A percentile compares a stretch with the other conserved stretches of the same genome.
phyloP scores from a whole-genome alignment of 2,113 vertebrate species.

The Lepisosteus oculatus region DNA sequence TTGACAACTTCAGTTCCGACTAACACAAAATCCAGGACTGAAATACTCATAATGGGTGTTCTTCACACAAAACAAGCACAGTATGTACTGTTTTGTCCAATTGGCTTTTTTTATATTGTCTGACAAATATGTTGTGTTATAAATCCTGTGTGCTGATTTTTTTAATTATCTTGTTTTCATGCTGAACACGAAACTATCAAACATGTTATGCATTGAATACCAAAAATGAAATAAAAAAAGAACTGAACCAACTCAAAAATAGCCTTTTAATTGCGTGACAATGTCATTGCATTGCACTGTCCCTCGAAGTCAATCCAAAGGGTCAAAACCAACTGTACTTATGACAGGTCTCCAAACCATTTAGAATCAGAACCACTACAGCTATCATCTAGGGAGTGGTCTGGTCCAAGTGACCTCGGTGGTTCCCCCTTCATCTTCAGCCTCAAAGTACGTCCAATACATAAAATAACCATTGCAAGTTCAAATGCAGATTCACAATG shows the following conservation, averaged over 20 bases:
- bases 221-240: too few relatives aligned
- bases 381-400: slow-evolving; percentile 17
- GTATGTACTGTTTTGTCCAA: too few relatives aligned
- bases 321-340: slow-evolving; percentile 27
- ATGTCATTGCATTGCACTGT: slow-evolving; percentile 16
- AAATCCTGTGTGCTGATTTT: neutral
- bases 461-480: slow-evolving; percentile 18
- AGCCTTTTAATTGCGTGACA: too few relatives aligned
- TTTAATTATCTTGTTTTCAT: neutral
- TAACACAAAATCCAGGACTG: too few relatives aligned
- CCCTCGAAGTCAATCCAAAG: neutral
- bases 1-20: too few relatives aligned
- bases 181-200: too few relatives aligned
- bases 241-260: too few relatives aligned
- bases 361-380: slow-evolving; percentile 33
- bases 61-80: too few relatives aligned
- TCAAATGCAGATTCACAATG: slow-evolving; percentile 27
- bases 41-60: too few relatives aligned
- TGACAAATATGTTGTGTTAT: too few relatives aligned
- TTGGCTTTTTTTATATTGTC: too few relatives aligned
- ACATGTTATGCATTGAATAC: too few relatives aligned
- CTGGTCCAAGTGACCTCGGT: slow-evolving; percentile 33
- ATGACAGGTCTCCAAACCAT: slow-evolving; percentile 16
- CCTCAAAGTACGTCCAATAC: neutral
- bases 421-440: slow-evolving; percentile 24